phyloP scores from a whole-genome alignment of 2,113 vertebrate species.

The Axis porcinus region DNA sequence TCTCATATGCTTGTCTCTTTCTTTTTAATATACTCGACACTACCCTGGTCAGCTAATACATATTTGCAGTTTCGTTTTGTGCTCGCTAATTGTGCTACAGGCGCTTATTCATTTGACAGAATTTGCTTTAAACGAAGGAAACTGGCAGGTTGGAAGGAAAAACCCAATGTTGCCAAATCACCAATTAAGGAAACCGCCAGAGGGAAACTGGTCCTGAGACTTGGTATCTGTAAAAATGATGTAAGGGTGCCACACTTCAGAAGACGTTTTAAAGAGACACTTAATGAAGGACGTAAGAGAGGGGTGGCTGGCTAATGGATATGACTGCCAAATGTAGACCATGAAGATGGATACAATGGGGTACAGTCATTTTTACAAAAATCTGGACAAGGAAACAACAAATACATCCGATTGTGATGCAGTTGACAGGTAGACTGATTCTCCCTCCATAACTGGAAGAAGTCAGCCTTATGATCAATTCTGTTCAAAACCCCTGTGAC shows the following conservation, averaged over 20 bases:
- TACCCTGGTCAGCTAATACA: constrained; percentile 52
- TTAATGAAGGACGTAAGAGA: constrained; percentile 34
- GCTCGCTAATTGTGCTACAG: constrained; percentile 64
- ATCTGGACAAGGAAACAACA: constrained; percentile 17
- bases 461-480: background rate
- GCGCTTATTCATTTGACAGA: constrained; percentile 63
- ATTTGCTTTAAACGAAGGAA: constrained; percentile 59
- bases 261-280: constrained; percentile 27
- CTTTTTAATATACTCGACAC: constrained; percentile 37
- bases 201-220: constrained; percentile 40
- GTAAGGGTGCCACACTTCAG: background rate
- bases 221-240: constrained; percentile 24
- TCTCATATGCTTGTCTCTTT: constrained; percentile 42
- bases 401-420: background rate
- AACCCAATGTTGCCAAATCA: constrained; percentile 56
- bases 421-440: background rate
- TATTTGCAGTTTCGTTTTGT: constrained; percentile 43
- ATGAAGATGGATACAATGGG: background rate
- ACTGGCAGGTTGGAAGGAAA: constrained; percentile 57
- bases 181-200: constrained; percentile 66
- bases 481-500: background rate
- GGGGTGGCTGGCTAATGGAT: background rate
- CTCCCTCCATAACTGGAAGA: background rate
- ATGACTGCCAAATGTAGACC: background rate
- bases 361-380: background rate